phyloP scores from a whole-genome alignment of 2,888 invertebrate species.

The Bimastos eiseni region DNA sequence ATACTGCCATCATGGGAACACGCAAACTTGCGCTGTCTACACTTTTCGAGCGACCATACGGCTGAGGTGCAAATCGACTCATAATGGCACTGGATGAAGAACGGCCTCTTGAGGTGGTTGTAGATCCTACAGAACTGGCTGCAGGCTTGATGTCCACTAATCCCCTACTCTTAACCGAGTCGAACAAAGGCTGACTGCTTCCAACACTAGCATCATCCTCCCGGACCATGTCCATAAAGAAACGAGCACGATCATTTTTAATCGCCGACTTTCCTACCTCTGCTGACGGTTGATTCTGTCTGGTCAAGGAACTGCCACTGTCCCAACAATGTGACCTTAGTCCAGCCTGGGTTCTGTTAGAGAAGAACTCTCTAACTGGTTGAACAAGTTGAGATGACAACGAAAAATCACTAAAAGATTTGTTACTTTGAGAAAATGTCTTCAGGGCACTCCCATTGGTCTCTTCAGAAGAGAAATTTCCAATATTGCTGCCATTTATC shows the following conservation, averaged over 20 bases:
- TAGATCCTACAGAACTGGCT: not conserved
- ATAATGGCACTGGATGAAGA: conserved; percentile 35
- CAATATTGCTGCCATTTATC: not conserved
- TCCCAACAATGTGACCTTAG: not conserved
- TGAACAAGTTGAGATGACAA: not conserved
- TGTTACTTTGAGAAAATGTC: conserved; percentile 1
- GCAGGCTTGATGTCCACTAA: not conserved
- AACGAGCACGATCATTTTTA: conserved; percentile 7
- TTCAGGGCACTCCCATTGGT: not conserved
- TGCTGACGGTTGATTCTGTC: not conserved
- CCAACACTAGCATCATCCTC: not conserved
- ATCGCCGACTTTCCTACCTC: not conserved
- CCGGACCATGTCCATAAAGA: conserved; percentile 20
- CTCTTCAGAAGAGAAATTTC: not conserved
- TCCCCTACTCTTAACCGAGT: not conserved
- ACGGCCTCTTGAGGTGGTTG: not conserved
- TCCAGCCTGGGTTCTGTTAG: not conserved
- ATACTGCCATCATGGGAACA: not conserved
- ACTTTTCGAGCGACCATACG: conserved; percentile 32
- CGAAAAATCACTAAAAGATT: conserved; percentile 21
- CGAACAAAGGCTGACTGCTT: not conserved
- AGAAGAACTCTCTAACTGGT: not conserved
- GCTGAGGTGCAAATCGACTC: conserved; percentile 36
- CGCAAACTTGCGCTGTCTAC: conserved; percentile 25
- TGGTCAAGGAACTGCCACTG: not conserved